phyloP scores from a whole-genome alignment of 2,797 vertebrate species.

The Oreortyx pictus region DNA sequence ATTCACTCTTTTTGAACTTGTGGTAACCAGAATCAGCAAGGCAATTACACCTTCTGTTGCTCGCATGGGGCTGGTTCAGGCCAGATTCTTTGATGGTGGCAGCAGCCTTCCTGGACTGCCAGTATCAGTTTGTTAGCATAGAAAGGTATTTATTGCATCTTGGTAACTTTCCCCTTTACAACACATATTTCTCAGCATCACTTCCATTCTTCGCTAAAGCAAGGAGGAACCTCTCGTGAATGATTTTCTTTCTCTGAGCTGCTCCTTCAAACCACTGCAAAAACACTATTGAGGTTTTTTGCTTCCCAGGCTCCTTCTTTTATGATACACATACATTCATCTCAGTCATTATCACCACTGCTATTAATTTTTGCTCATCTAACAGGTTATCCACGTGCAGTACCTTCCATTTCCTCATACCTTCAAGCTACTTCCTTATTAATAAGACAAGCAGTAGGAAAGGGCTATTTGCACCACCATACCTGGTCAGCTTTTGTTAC shows the following conservation, averaged over 20 bases:
- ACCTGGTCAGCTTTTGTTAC: background rate
- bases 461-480: background rate
- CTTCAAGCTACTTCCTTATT: background rate
- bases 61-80: constrained; percentile 26
- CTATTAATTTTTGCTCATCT: background rate
- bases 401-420: background rate
- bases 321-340: rapidly evolving
- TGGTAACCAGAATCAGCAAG: constrained; percentile 41
- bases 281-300: background rate
- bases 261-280: background rate
- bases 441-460: background rate
- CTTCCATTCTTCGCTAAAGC: background rate
- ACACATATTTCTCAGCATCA: background rate
- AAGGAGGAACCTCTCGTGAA: rapidly evolving
- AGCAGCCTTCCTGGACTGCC: constrained; percentile 43
- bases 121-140: constrained; percentile 26
- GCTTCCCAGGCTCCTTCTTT: background rate
- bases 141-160: background rate
- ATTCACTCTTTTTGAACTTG: constrained; percentile 56
- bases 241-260: background rate
- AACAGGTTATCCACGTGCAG: background rate
- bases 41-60: constrained; percentile 56
- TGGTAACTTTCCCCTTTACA: background rate
- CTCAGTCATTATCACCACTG: background rate
- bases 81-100: background rate